phyloP scores from a whole-genome alignment of 2,113 vertebrate genomes.

The Dromaius novaehollandiae region DNA sequence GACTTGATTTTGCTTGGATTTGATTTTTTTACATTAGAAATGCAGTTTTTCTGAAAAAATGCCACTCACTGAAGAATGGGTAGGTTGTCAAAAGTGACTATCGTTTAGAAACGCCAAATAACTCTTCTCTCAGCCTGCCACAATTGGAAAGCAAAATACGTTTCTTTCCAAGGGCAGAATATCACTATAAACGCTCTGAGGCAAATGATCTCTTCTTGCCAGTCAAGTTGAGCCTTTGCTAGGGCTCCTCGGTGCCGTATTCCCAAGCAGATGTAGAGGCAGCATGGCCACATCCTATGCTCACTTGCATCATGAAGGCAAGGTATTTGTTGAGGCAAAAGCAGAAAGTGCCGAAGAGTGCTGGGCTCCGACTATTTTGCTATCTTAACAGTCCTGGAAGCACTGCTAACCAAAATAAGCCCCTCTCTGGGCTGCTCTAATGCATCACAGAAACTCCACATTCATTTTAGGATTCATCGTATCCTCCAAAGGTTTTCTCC shows the following conservation, averaged over 20 bases:
- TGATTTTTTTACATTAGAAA: background rate
- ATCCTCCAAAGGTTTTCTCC: background rate
- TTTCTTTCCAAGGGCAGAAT: background rate
- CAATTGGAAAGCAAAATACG: background rate
- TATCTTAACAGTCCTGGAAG: background rate
- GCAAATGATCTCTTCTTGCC: background rate
- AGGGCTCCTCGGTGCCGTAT: background rate
- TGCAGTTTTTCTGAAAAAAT: background rate
- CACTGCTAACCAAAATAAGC: background rate
- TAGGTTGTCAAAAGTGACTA: background rate
- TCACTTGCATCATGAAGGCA: background rate
- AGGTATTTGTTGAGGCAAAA: background rate
- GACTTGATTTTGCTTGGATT: background rate
- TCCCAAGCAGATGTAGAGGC: background rate
- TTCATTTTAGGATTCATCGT: background rate
- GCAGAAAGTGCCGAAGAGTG: background rate
- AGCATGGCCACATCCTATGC: background rate
- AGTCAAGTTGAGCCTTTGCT: background rate
- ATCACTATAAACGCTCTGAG: rapidly evolving
- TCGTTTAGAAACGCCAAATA: background rate
- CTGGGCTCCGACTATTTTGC: background rate
- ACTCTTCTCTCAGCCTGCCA: background rate
- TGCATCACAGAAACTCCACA: background rate
- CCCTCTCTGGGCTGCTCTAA: background rate
- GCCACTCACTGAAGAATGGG: background rate